Percentiles rank a stretch among this genome's conserved stretches.
Conservation (phyloP, 1,140 invertebrate genomes). For the Drosophila sp. region DNA sequence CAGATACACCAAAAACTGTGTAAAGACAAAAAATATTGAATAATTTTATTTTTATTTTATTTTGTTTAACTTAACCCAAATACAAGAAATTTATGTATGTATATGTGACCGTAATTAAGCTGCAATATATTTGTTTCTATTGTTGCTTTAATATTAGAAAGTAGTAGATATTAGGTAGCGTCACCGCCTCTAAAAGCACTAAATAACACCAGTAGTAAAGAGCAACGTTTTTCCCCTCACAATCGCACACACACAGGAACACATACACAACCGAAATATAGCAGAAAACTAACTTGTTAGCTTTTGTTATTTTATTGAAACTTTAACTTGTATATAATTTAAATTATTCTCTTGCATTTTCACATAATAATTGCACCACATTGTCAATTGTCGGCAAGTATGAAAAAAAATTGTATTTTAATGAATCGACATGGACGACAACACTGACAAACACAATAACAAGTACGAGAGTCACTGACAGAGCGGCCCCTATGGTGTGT, state of each 20-base stretch:
- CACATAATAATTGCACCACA: slow-evolving; percentile 29
- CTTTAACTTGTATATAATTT: slow-evolving; percentile 13
- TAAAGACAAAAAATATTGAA: slow-evolving; percentile 29
- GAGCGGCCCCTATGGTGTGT: slow-evolving; percentile 48
- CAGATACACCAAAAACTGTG: slow-evolving; percentile 46
- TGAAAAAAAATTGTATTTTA: slow-evolving; percentile 19
- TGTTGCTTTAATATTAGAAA: slow-evolving; percentile 21
- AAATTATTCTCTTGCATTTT: slow-evolving; percentile 33
- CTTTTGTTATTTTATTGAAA: slow-evolving; percentile 6
- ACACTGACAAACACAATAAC: slow-evolving; percentile 48
- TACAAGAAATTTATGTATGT: neutral
- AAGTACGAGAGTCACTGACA: slow-evolving; percentile 50
- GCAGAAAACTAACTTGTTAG: neutral
- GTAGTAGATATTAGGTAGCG: slow-evolving; percentile 28
- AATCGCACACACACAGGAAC: neutral
- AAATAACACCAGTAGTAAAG: slow-evolving; percentile 7
- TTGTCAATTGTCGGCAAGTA: slow-evolving; percentile 35
- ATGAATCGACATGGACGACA: slow-evolving; percentile 48
- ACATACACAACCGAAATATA: neutral
- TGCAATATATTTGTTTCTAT: slow-evolving; percentile 15
- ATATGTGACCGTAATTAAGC: slow-evolving; percentile 10
- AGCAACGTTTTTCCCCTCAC: slow-evolving; percentile 14
- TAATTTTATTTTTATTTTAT: slow-evolving; percentile 14
- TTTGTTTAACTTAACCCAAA: slow-evolving; percentile 1
- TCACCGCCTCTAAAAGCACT: slow-evolving; percentile 38